Base-by-base conservation (phyloP, 1,140 invertebrate species). In the Cherax quadricarinatus region DNA sequence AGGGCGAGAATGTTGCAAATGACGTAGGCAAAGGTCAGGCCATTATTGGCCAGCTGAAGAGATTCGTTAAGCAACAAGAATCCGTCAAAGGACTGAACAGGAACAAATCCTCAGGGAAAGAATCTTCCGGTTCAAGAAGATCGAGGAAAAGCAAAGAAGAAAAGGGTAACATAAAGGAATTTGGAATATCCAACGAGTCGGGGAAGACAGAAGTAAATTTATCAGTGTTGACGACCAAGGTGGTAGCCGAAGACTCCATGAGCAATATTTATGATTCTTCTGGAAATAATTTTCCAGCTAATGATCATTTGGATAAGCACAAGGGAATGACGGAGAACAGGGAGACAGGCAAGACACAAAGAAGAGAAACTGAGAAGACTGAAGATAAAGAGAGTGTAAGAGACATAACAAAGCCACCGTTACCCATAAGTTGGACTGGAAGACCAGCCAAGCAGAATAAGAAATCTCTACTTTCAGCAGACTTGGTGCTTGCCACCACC, bases 21-120 rank as follows among this genome's bases (percentile, higher is more conserved):
- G 70, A 86, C 24, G 79, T 88, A 24, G 91, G 79, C 12, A 89
- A 89, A 86, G 93, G 93, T 14, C 70, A 90, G 70, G 85, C 92
- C 12, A 93, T 93, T 79, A 84, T 93, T 12, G 91, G 88, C 53
- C 91, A 93, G 81, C 91, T 93, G 4, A 93, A 92, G 85, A 92
- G 91, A 41, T 93, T 92, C 66, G 88, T 93, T 18, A 91, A 92
- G 73, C 75, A 89, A 60, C 93, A 93, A 53, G 93, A 92, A n/a
- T 93, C 93, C 21, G 86, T 83, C 60, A 93, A 88, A 21, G 75
- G 62, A 1, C 24, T 12, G 21, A 73, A 16, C 49, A 83, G 14
- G 30, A 90, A 84, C 49, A 90, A 48, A 75, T n/a, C 75, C 5
- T 66, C 24, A 30, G 86, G 48, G 57, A 91, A 91, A 80, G 53